Evolutionary conservation across 2,888 invertebrate species (phyloP).

Genomic region (Palloptera scutellata): DNA sequence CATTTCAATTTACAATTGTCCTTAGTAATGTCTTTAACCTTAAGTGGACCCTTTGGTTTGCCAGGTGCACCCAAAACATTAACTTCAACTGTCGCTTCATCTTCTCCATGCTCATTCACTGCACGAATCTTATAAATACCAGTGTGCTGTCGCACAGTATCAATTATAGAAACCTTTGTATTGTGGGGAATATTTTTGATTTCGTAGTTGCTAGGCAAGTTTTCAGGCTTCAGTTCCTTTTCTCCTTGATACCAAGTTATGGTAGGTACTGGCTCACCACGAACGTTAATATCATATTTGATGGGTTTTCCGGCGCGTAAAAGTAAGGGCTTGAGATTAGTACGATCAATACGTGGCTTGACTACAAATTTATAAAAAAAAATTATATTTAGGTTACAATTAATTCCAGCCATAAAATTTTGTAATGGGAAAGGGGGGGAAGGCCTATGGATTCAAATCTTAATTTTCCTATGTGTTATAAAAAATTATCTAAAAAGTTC

Average conservation of each 20-base stretch:
- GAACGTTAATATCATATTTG: constrained; percentile 91
- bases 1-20: constrained; percentile 89
- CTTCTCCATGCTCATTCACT: constrained; percentile 89
- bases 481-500: too few species aligned
- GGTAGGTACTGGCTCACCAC: constrained; percentile 95
- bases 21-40: constrained; percentile 88
- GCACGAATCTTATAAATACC: constrained; percentile 91
- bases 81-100: constrained; percentile 93
- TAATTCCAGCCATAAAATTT: not conserved
- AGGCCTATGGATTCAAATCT: too few species aligned
- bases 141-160: constrained; percentile 82
- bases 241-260: constrained; percentile 89
- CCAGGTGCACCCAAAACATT: constrained; percentile 85
- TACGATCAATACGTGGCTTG: constrained; percentile 96
- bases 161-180: constrained; percentile 83
- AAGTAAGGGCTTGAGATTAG: constrained; percentile 87
- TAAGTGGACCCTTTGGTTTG: constrained; percentile 88
- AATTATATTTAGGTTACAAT: not conserved
- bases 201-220: constrained; percentile 68
- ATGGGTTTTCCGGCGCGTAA: constrained; percentile 92
- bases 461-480: too few species aligned
- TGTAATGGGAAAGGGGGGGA: too few species aligned
- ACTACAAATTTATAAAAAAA: constrained; percentile 65
- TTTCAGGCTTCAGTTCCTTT: constrained; percentile 76
- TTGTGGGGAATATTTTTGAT: constrained; percentile 90